These are phyloP conservation scores for Melipona quadrifasciata DNA, from an alignment of 1,140 invertebrate genomes.

Conservation along the genomic window DNA sequence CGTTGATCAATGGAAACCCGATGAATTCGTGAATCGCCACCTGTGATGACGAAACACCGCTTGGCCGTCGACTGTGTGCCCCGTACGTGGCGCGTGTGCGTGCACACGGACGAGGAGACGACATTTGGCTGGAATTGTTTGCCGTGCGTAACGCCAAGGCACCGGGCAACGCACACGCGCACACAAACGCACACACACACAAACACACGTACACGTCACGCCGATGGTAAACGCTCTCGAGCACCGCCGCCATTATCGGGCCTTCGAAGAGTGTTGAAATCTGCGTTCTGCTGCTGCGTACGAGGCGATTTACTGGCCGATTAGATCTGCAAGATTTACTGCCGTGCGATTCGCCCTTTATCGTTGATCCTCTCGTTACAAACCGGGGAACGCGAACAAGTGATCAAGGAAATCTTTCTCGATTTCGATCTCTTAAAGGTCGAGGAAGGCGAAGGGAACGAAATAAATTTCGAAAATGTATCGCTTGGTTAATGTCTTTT, in stretches of 20 bases:
- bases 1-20: slow-evolving; percentile 43
- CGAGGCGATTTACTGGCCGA: slow-evolving; percentile 5
- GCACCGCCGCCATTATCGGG: slow-evolving; percentile 10
- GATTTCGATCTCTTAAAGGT: too few relatives aligned
- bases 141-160: background rate
- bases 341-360: background rate
- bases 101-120: slow-evolving; percentile 4
- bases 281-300: background rate
- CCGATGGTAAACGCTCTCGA: background rate
- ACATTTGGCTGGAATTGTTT: slow-evolving; percentile 38
- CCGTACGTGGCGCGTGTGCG: slow-evolving; percentile 9
- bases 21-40: slow-evolving; percentile 52
- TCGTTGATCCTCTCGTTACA: slow-evolving; percentile 14
- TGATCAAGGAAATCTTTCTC: too few relatives aligned
- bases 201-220: too few relatives aligned
- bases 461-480: too few relatives aligned
- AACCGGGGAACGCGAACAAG: background rate
- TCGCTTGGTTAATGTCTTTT: too few relatives aligned
- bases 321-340: slow-evolving; percentile 8
- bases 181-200: too few relatives aligned
- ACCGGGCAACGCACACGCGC: background rate
- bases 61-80: background rate
- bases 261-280: background rate
- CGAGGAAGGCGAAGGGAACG: too few relatives aligned
- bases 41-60: slow-evolving; percentile 44